These are phyloP conservation scores for Caenorhabditis inopinata DNA, from an alignment of 1,140 invertebrate genomes.

Conservation along the genomic window DNA sequence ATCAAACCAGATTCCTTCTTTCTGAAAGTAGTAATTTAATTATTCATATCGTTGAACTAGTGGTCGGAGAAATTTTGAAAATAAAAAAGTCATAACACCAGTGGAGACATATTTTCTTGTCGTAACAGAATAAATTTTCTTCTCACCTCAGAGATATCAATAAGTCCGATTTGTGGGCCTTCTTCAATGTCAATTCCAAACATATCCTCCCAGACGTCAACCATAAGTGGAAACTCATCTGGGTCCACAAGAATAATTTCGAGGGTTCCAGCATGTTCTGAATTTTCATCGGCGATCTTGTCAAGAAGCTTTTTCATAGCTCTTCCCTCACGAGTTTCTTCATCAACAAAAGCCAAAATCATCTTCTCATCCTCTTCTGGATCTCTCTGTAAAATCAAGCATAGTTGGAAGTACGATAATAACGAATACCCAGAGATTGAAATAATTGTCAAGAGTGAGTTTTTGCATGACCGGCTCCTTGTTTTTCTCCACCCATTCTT, in stretches of 20 bases:
- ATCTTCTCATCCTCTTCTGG: conserved; percentile 65
- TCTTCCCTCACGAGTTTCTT: conserved; percentile 65
- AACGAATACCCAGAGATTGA: conserved; percentile 63
- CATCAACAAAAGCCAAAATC: conserved; percentile 63
- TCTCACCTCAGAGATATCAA: conserved; percentile 66
- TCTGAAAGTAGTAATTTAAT: conserved; percentile 40
- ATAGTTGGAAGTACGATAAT: background rate
- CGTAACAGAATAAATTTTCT: too few species aligned
- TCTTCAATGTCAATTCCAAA: conserved; percentile 66
- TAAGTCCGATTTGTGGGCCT: conserved; percentile 64
- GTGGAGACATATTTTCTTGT: too few species aligned
- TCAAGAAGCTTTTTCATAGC: conserved; percentile 63
- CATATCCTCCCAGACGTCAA: conserved; percentile 67
- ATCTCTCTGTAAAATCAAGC: conserved; percentile 53
- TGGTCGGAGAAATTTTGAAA: too few species aligned
- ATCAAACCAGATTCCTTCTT: conserved; percentile 66
- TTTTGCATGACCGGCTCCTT: conserved; percentile 66
- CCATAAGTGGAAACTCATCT: conserved; percentile 66
- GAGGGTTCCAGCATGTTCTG: conserved; percentile 64
- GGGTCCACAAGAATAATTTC: conserved; percentile 66
- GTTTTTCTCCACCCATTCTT: conserved; percentile 66
- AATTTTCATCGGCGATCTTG: conserved; percentile 65
- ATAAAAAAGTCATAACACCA: too few species aligned
- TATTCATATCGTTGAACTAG: too few species aligned
- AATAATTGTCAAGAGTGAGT: conserved; percentile 62